phyloP scores from a whole-genome alignment of 2,797 vertebrate genomes.

The Xenops minutus region DNA sequence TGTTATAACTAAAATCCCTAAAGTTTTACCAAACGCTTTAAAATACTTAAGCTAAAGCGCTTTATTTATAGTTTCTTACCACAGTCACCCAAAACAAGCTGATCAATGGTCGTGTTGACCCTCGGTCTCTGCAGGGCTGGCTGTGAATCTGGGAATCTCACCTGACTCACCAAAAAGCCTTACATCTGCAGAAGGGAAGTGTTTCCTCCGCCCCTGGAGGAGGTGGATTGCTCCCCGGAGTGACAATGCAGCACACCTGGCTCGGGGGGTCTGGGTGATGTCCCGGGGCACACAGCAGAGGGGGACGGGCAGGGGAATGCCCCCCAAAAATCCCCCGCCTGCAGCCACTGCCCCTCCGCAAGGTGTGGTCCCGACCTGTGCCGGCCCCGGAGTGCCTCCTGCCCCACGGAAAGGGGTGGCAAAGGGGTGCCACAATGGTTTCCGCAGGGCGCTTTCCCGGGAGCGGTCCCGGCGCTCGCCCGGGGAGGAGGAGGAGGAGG shows the following conservation, averaged over 20 bases:
- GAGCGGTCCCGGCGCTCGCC: no score
- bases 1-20: no score
- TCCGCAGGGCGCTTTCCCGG: neutral
- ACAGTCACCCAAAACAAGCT: neutral
- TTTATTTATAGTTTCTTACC: no score
- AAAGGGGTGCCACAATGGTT: fast-evolving
- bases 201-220: neutral
- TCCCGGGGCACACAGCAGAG: neutral
- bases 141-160: neutral
- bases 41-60: no score
- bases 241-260: no score
- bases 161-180: neutral
- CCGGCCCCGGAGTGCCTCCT: fast-evolving
- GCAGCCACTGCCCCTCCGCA: neutral
- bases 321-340: fast-evolving
- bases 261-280: neutral
- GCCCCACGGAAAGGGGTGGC: fast-evolving
- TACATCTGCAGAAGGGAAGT: neutral
- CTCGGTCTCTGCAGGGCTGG: no score
- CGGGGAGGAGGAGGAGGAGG: no score
- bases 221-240: neutral
- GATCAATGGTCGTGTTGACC: fast-evolving
- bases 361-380: fast-evolving
- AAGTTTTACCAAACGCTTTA: no score
- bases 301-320: no score